These are phyloP conservation scores for Muscina levida DNA, from an alignment of 2,888 invertebrate genomes.

Conservation along the genomic window DNA sequence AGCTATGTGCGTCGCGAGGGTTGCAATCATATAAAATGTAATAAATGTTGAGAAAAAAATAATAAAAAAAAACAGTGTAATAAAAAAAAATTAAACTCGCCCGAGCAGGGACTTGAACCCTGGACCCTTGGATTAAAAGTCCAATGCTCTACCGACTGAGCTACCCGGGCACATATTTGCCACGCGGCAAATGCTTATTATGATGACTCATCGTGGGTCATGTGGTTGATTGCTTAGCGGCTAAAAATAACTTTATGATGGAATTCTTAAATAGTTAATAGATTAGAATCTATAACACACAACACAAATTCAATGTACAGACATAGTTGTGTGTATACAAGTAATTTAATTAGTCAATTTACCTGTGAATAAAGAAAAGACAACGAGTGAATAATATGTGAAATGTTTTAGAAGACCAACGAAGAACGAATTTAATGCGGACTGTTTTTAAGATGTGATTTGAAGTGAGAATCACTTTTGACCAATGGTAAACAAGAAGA, in stretches of 20 bases:
- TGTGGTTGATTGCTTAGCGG: neutral
- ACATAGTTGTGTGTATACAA: too few species aligned
- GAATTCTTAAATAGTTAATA: constrained; percentile 22
- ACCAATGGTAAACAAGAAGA: too few species aligned
- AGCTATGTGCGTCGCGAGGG: neutral
- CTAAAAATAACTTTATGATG: neutral
- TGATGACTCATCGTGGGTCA: too few species aligned
- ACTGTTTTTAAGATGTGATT: too few species aligned
- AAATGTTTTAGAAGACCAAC: too few species aligned
- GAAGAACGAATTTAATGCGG: too few species aligned
- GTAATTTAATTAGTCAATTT: too few species aligned
- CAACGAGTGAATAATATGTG: too few species aligned
- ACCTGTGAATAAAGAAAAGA: too few species aligned
- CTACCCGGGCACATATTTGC: constrained; percentile 69
- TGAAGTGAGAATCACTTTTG: too few species aligned
- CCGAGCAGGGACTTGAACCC: constrained; percentile 76
- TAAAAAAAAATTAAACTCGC: constrained; percentile 67
- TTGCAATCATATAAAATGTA: neutral
- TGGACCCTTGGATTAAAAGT: constrained; percentile 76
- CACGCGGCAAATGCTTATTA: neutral
- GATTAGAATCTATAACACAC: too few species aligned
- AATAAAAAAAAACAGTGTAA: constrained; percentile 42
- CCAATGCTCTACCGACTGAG: constrained; percentile 75
- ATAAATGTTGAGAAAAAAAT: neutral
- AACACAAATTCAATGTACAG: too few species aligned